Base-by-base conservation (phyloP, 2,113 vertebrate species). In the Malurus alboscapulatus region DNA sequence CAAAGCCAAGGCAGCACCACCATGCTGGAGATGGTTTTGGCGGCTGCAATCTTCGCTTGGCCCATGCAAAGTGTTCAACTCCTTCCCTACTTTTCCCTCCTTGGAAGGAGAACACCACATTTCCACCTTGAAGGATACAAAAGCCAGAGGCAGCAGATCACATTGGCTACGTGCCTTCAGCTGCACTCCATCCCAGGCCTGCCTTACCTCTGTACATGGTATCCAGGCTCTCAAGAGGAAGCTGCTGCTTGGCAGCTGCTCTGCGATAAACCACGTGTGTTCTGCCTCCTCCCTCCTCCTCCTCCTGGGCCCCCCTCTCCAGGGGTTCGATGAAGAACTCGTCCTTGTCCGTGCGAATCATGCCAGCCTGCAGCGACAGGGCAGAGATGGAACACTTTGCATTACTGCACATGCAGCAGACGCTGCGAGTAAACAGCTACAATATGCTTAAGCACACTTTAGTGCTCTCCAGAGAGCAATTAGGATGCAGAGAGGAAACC, bases 291-390 rank as follows among this genome's bases (percentile, higher is more conserved):
- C 10, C 96, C 67, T 96, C 97, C 26, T 98, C 98, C 88, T 98
- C 97, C 25, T 97, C 98, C 20, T 95, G 94, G 96, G 84, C 97
- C 9, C 98, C 98, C 73, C 97, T 98, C 96, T 99, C 98, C 96
- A 99, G 93, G 4, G 99, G 99, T 91, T 99, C 99, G 14, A 99
- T 99, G 97, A 99, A 99, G 98, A 99, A 99, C 97, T 99, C 99
- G 75, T 99, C 99, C 95, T 99, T 97, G 93, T 99, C 98, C 32
- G 98, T 99, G 87, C 98, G 98, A 95, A 99, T 99, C 98, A 99
- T 98, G 50, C 99, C 99, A 80, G 99, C 99, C 99, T 99, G 97
- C 73, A 97, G 94, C 53, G 12, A 96, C 79, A 96, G 89, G 90
- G 84, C 88, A 96, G 94, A 97, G 94, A 94, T 27, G 3, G 92